phyloP scores from a whole-genome alignment of 2,888 invertebrate genomes.

The Drosophila eohydei region DNA sequence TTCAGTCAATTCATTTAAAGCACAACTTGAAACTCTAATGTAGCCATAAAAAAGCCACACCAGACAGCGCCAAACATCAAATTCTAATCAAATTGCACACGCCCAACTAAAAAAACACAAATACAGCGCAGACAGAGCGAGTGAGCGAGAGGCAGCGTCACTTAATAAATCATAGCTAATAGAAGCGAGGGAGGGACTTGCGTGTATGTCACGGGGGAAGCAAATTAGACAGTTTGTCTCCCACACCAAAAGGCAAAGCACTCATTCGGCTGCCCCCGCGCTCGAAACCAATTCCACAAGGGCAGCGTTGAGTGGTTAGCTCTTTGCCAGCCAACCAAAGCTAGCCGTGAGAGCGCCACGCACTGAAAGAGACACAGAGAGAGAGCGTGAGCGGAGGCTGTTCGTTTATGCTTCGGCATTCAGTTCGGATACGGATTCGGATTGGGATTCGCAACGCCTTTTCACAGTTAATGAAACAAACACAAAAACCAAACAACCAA shows the following conservation, averaged over 20 bases:
- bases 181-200: conserved; percentile 3
- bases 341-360: conserved; percentile 20
- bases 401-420: conserved; percentile 30
- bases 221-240: conserved; percentile 60
- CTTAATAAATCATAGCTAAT: conserved; percentile 77
- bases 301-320: conserved; percentile 69
- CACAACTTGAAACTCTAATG: conserved; percentile 67
- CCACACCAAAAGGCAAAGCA: conserved; percentile 18
- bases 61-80: conserved; percentile 49
- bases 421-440: conserved; percentile 23
- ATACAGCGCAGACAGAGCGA: not conserved
- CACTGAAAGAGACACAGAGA: not conserved
- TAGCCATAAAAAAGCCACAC: conserved; percentile 64
- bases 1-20: conserved; percentile 54
- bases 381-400: conserved; percentile 18
- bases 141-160: conserved; percentile 51
- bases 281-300: conserved; percentile 34
- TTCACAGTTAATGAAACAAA: conserved; percentile 57
- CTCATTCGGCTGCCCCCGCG: conserved; percentile 1
- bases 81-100: conserved; percentile 69
- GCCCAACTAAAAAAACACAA: conserved; percentile 17
- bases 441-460: conserved; percentile 50
- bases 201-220: not conserved
- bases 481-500: conserved; percentile 44
- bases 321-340: conserved; percentile 69